Conservation (phyloP, 2,888 invertebrate genomes). For the Myopa tessellatipennis region DNA sequence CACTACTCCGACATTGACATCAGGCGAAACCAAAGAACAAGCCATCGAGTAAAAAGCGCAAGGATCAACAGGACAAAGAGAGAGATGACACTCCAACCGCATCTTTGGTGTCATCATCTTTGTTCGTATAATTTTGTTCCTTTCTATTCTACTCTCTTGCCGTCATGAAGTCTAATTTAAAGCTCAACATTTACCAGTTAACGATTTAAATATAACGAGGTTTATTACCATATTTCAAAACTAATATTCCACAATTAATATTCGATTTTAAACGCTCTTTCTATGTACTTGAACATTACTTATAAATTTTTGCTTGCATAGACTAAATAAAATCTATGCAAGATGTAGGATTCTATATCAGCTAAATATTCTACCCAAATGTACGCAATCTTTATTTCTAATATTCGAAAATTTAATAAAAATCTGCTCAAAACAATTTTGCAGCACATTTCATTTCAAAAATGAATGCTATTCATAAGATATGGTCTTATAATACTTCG, state of each 20-base stretch:
- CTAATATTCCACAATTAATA: not conserved
- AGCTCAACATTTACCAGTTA: slow-evolving; percentile 24
- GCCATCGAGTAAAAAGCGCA: slow-evolving; percentile 80
- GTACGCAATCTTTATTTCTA: no score
- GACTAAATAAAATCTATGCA: no score
- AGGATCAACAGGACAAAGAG: slow-evolving; percentile 75
- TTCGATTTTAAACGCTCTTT: slow-evolving; percentile 11
- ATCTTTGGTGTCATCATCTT: slow-evolving; percentile 22
- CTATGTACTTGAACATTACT: no score
- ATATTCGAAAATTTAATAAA: no score
- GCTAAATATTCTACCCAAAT: no score
- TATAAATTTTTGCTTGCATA: not conserved
- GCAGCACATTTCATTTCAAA: slow-evolving; percentile 17
- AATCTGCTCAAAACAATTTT: slow-evolving; percentile 4
- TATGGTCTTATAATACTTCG: slow-evolving; percentile 54
- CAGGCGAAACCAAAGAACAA: slow-evolving; percentile 55
- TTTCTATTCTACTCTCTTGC: slow-evolving; percentile 27
- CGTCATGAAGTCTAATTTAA: slow-evolving; percentile 29
- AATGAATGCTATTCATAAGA: slow-evolving; percentile 44
- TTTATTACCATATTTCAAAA: slow-evolving; percentile 31
- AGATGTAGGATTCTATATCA: no score
- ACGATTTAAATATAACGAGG: slow-evolving; percentile 10
- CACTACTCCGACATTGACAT: slow-evolving; percentile 43
- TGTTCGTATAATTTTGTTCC: slow-evolving; percentile 34
- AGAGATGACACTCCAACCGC: slow-evolving; percentile 53